Evolutionary conservation across 1,140 invertebrate genomes (phyloP), one percentile per base, ranked within the genome.

Genomic region (Colletes gigas): DNA sequence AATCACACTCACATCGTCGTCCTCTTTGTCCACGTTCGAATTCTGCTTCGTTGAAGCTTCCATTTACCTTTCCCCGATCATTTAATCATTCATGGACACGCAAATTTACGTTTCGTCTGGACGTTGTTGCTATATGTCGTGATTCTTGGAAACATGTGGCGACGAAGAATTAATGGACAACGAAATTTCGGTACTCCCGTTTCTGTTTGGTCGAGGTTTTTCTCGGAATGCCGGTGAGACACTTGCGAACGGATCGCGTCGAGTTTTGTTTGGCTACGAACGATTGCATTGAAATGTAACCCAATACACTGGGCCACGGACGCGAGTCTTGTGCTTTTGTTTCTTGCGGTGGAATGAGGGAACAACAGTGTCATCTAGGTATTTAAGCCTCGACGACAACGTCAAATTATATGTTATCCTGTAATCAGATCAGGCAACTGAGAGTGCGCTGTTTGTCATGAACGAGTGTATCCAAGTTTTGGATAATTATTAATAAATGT

Each of bases 1-100:
- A 17, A 74, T 81, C 65, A 69, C 79, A 15, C 77, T 55, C 63
- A 70, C 68, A 12, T 83, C 70, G 3, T 82, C 62, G 72, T 80
- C 67, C 60, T 71, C 73, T 44, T 65, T 62, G 19, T 60, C 72
- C 59, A 68, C 52, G 44, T 15, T 10, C 2, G 10, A 17, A 30
- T 17, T 19, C n/a, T 30, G n/a, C 19, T 3, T n/a, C 39, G 47
- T 63, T 9, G 30, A 10, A 15, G 30, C 12, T 5, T 55, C 50
- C 47, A 72, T 63, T 39, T 54, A 62, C 19, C 1, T 50, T 15
- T 12, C 10, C 3, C 8, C n/a, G n/a, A 7, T 15, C 3, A 59
- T 9, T 8, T 8, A 12, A 39, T 15, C 41, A 57, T 59, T 19
- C 30, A 30, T 30, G 4, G 1, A 69, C 30, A 39, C 12, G 12